Conservation (phyloP, 2,113 vertebrate species). For the Oncorhynchus tshawytscha region DNA sequence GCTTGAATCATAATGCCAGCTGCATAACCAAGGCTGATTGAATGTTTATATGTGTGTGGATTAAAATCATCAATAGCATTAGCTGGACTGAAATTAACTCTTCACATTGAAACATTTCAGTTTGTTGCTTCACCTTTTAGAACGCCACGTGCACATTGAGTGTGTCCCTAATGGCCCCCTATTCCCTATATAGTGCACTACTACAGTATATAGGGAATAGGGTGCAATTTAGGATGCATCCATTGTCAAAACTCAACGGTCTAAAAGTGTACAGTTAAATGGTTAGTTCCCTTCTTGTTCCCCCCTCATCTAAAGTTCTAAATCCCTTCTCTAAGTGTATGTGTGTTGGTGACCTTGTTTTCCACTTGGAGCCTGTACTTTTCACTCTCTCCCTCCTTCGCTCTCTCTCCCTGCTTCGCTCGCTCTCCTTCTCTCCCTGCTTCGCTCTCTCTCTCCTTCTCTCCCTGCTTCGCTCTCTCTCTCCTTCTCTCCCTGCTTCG, state of each 20-base stretch:
- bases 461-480: background rate
- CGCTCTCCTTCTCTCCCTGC: background rate
- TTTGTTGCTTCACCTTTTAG: background rate
- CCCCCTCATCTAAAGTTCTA: constrained; percentile 33
- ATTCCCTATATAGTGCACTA: too few species aligned
- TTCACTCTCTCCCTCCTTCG: background rate
- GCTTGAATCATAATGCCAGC: too few species aligned
- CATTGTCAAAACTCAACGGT: background rate
- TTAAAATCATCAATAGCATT: too few species aligned
- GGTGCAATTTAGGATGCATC: too few species aligned
- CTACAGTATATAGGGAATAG: too few species aligned
- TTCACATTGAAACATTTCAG: background rate
- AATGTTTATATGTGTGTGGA: too few species aligned
- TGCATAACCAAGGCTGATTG: too few species aligned
- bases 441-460: background rate
- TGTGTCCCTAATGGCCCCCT: too few species aligned
- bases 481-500: background rate
- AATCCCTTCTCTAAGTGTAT: constrained; percentile 44
- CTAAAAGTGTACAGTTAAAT: constrained; percentile 23
- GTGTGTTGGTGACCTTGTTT: constrained; percentile 39
- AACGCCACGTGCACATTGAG: too few species aligned
- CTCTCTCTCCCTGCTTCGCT: background rate
- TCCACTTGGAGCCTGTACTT: constrained; percentile 29
- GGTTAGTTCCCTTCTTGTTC: constrained; percentile 23
- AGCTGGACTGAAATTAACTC: too few species aligned